Evolutionary conservation across 2,888 invertebrate genomes (phyloP).

Genomic region (Bembecia ichneumoniformis): DNA sequence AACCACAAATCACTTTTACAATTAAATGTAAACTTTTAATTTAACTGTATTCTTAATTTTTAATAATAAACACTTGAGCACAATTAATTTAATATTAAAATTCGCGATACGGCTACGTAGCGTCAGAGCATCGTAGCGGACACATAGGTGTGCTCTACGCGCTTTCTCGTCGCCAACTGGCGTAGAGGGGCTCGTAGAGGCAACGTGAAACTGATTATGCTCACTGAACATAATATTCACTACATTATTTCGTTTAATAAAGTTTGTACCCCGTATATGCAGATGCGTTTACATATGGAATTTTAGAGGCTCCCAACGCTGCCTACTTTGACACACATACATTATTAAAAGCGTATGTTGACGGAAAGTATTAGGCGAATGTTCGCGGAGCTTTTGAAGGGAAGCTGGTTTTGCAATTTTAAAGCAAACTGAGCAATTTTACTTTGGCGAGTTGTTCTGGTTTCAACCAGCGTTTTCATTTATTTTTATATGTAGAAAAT

Average conservation of each 20-base stretch:
- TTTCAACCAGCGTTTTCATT: too few relatives aligned
- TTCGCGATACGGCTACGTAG: not conserved
- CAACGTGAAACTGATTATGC: slow-evolving; percentile 29
- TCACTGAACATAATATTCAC: slow-evolving; percentile 19
- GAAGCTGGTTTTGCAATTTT: not conserved
- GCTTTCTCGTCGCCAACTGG: slow-evolving; percentile 22
- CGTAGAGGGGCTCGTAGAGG: slow-evolving; percentile 4
- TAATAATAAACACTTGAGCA: slow-evolving; percentile 3
- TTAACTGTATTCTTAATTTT: slow-evolving; percentile 7
- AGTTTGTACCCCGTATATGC: slow-evolving; percentile 28
- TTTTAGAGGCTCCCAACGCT: slow-evolving; percentile 15
- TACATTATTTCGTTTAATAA: slow-evolving; percentile 54
- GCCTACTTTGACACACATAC: not conserved
- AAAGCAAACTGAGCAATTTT: not conserved
- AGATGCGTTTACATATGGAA: slow-evolving; percentile 36
- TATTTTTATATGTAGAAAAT: too few relatives aligned
- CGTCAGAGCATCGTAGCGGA: slow-evolving; percentile 9
- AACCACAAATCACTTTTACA: slow-evolving; percentile 16
- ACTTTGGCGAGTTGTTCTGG: too few relatives aligned
- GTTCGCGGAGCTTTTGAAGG: not conserved
- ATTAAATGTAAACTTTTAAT: not conserved
- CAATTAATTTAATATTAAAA: slow-evolving; percentile 2
- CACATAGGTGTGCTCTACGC: slow-evolving; percentile 18
- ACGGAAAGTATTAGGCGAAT: not conserved
- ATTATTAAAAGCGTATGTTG: not conserved